These are phyloP conservation scores for Tyria jacobaeae DNA, from an alignment of 2,888 invertebrate species.

Conservation along the genomic window DNA sequence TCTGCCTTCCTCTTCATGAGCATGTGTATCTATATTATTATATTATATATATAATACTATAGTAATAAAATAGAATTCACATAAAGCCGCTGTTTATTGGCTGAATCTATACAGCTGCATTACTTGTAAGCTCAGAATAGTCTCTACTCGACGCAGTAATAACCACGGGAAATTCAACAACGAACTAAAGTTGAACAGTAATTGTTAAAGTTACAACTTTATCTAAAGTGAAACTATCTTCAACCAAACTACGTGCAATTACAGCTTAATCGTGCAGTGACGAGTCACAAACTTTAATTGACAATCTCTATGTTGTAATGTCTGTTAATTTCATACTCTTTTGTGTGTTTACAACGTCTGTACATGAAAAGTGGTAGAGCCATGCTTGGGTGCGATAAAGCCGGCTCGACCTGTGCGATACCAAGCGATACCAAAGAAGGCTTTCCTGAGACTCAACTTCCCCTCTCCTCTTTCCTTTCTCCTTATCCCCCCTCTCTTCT, in stretches of 20 bases:
- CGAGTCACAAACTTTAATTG: constrained; percentile 23
- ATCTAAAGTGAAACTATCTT: constrained; percentile 40
- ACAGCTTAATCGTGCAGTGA: constrained; percentile 27
- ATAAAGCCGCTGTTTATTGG: neutral
- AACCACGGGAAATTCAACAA: constrained; percentile 30
- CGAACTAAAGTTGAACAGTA: constrained; percentile 13
- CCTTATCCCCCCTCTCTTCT: too few species aligned
- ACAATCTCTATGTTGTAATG: constrained; percentile 4
- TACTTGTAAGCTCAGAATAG: neutral
- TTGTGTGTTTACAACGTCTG: neutral
- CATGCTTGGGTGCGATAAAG: too few species aligned
- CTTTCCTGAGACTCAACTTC: too few species aligned
- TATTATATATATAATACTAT: too few species aligned
- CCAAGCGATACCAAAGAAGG: too few species aligned
- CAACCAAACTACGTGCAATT: constrained; percentile 34
- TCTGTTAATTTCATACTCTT: neutral
- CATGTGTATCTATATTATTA: too few species aligned
- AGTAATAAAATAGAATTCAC: neutral
- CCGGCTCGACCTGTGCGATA: too few species aligned
- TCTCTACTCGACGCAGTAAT: neutral
- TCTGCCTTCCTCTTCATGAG: too few species aligned
- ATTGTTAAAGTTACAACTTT: constrained; percentile 39
- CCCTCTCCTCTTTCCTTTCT: too few species aligned
- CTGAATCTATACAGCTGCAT: neutral
- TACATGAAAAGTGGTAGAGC: neutral